phyloP scores from a whole-genome alignment of 2,113 vertebrate genomes.

The Typhlomys cinereus region DNA sequence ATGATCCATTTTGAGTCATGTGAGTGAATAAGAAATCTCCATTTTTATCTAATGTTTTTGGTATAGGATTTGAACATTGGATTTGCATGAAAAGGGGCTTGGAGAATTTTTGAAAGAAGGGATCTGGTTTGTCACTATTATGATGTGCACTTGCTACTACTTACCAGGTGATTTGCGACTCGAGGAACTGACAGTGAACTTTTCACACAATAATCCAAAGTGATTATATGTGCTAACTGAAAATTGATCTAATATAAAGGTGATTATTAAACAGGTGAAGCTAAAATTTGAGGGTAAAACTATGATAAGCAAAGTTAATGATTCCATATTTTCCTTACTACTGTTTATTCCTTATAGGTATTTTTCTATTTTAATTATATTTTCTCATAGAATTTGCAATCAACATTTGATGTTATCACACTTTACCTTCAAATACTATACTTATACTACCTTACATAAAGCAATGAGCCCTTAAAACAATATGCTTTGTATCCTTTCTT shows the following conservation, averaged over 20 bases:
- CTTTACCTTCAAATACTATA: background rate
- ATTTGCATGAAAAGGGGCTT: background rate
- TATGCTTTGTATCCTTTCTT: background rate
- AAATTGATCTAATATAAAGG: background rate
- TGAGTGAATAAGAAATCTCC: background rate
- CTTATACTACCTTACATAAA: background rate
- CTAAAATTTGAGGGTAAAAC: background rate
- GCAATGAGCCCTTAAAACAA: background rate
- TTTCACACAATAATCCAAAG: background rate
- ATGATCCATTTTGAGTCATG: background rate
- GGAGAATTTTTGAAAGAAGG: background rate
- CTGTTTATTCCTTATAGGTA: background rate
- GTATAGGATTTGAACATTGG: background rate
- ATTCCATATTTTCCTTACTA: background rate
- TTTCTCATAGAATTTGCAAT: background rate
- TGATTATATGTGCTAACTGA: background rate
- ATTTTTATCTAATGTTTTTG: background rate
- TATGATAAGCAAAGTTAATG: background rate
- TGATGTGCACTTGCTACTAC: background rate
- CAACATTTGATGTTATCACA: background rate
- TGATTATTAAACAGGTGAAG: background rate
- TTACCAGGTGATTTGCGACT: background rate
- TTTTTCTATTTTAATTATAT: background rate
- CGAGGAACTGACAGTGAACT: accelerated
- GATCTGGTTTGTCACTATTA: background rate